Percentiles rank a stretch among this genome's conserved stretches.
Evolutionary conservation across 2,113 vertebrate species (phyloP).

Genomic region (Eudorcas thomsonii): DNA sequence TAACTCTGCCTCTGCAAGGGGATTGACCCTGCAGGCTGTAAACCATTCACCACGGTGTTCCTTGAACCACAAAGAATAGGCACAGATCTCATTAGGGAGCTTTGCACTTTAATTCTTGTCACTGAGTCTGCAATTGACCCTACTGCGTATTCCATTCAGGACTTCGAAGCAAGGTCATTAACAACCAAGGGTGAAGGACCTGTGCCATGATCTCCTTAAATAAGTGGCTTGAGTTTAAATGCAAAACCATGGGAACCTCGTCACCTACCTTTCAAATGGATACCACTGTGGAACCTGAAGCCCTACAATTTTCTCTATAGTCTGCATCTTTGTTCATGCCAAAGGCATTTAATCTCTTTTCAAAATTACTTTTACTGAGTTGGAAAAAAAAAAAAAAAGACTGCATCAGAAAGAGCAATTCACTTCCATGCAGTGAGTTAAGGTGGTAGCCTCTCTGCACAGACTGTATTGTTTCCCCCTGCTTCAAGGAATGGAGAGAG

Average conservation of each 20-base stretch:
- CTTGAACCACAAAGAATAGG: conserved; percentile 44
- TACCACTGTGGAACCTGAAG: conserved; percentile 30
- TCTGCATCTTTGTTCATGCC: conserved; percentile 52
- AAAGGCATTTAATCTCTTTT: conserved; percentile 53
- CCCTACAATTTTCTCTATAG: conserved; percentile 57
- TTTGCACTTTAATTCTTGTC: conserved; percentile 12
- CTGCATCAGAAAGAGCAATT: neutral
- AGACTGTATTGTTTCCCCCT: neutral
- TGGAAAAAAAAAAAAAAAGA: neutral
- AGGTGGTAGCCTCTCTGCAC: neutral
- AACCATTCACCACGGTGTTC: conserved; percentile 39
- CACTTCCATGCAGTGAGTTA: neutral
- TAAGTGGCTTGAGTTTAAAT: conserved; percentile 32
- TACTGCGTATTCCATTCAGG: conserved; percentile 30
- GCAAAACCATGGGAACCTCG: conserved; percentile 2
- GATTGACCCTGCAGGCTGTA: conserved; percentile 14
- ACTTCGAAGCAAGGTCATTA: conserved; percentile 58
- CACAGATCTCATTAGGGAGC: conserved; percentile 33
- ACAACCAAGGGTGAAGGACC: conserved; percentile 43
- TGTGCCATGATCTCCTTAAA: conserved; percentile 38
- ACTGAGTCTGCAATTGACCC: conserved; percentile 63
- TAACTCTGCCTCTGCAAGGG: neutral
- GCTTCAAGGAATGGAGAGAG: neutral
- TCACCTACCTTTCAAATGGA: conserved; percentile 1
- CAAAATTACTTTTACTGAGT: conserved; percentile 57